Evolutionary conservation across 2,113 vertebrate species (phyloP), one percentile per base, ranked within the genome.

Genomic region (Hypomesus transpacificus): DNA sequence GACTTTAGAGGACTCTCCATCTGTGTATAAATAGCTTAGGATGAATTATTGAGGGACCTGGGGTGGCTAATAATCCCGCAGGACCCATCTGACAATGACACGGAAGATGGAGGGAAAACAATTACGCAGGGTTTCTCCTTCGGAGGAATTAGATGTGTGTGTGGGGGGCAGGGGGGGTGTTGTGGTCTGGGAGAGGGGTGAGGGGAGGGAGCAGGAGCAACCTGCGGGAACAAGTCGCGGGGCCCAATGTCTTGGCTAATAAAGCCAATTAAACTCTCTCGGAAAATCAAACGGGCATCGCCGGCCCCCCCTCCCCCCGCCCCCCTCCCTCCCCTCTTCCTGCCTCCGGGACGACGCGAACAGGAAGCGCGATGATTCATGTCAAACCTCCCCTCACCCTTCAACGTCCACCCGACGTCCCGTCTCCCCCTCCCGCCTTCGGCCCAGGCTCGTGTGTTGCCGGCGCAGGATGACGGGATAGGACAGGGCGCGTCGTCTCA

Each of bases 1-100:
- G 89, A 89, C 82, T 90, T 91, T 91, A 88, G 89, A 92, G 87
- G 89, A 90, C 90, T 91, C 89, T 89, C 89, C 89, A 87, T 90
- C 88, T 91, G 88, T 91, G 86, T 92, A 92, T 91, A 92, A 93
- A 93, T 92, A 93, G 90, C 89, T 89, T 88, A 82, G 85, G 89
- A 90, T 92, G 89, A 93, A 92, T 92, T 92, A 92, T 92, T 91
- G 89, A 93, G 88, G 89, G 89, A 89, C 87, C 87, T 85, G 83
- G 83, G 89, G 89, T 91, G 89, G 89, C 90, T 91, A 92, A 92
- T 92, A 91, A 93, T 91, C 91, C 88, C 90, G 58, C 83, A 89
- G 88, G 90, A 92, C 89, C 88, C 88, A 89, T 92, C 88, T 87
- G 84, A 90, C 90, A 89, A 90, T 90, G 90, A 92, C 91, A 93